phyloP scores from a whole-genome alignment of 1,140 invertebrate genomes.

The Apis laboriosa region DNA sequence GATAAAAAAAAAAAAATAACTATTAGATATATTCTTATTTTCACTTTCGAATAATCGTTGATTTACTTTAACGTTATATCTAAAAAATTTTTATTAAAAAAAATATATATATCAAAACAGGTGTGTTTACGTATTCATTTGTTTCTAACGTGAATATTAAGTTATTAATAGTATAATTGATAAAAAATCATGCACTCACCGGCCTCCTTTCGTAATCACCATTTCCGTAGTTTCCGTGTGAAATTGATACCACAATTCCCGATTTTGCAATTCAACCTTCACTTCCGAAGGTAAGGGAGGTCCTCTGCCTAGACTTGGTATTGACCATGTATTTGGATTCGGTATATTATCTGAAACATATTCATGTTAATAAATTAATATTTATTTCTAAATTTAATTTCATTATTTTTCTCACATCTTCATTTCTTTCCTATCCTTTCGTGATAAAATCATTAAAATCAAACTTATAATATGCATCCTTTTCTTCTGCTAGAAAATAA shows the following conservation, averaged over 20 bases:
- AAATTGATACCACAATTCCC: constrained; percentile 84
- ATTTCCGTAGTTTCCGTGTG: constrained; percentile 86
- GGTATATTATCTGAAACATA: constrained; percentile 58
- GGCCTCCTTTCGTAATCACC: constrained; percentile 89
- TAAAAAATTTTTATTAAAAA: not conserved
- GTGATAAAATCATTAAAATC: not conserved
- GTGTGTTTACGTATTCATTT: no score
- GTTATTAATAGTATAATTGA: not conserved
- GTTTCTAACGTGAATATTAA: not conserved
- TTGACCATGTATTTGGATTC: constrained; percentile 36
- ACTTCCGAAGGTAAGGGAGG: constrained; percentile 53
- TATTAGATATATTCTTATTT: not conserved
- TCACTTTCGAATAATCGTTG: not conserved
- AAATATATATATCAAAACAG: not conserved
- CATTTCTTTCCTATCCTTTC: not conserved
- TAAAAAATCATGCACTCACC: constrained; percentile 79
- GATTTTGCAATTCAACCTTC: constrained; percentile 70
- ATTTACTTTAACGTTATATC: not conserved
- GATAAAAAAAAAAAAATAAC: not conserved
- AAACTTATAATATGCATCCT: not conserved
- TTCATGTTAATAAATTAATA: not conserved
- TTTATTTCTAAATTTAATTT: not conserved
- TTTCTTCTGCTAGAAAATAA: no score
- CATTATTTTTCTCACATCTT: not conserved
- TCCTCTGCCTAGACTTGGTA: constrained; percentile 33